Percentiles rank a stretch among this genome's conserved stretches.
Evolutionary conservation across 2,888 invertebrate species (phyloP).

Genomic region (Podotricha telesiphe): DNA sequence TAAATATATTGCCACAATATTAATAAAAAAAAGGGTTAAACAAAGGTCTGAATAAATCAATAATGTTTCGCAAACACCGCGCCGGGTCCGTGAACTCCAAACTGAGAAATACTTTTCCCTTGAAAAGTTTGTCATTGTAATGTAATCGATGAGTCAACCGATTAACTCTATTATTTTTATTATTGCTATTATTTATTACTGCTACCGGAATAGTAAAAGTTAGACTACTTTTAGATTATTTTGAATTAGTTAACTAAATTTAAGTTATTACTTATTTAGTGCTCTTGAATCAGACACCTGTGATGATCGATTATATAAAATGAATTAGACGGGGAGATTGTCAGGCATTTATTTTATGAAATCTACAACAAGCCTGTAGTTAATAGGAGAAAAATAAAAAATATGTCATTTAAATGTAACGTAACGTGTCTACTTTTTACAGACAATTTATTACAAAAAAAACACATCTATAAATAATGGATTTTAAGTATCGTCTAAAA

Average conservation of each 20-base stretch:
- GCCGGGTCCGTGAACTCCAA: constrained; percentile 27
- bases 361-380: too few relatives aligned
- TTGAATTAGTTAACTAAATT: neutral
- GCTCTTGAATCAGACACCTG: neutral
- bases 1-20: too few relatives aligned
- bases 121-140: constrained; percentile 17
- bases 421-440: too few relatives aligned
- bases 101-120: constrained; percentile 23
- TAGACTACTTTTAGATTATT: neutral
- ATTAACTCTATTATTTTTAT: constrained; percentile 12
- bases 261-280: constrained; percentile 1
- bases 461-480: too few relatives aligned
- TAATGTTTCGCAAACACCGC: constrained; percentile 24
- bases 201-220: constrained; percentile 11
- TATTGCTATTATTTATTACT: too few relatives aligned
- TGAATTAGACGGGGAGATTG: neutral
- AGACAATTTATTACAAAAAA: too few relatives aligned
- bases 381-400: too few relatives aligned
- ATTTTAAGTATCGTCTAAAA: too few relatives aligned
- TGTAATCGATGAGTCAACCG: constrained; percentile 42
- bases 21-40: neutral
- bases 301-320: constrained; percentile 1
- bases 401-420: too few relatives aligned
- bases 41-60: neutral
- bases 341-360: neutral